Conservation (phyloP, 2,113 vertebrate species). For the Aythya baeri region DNA sequence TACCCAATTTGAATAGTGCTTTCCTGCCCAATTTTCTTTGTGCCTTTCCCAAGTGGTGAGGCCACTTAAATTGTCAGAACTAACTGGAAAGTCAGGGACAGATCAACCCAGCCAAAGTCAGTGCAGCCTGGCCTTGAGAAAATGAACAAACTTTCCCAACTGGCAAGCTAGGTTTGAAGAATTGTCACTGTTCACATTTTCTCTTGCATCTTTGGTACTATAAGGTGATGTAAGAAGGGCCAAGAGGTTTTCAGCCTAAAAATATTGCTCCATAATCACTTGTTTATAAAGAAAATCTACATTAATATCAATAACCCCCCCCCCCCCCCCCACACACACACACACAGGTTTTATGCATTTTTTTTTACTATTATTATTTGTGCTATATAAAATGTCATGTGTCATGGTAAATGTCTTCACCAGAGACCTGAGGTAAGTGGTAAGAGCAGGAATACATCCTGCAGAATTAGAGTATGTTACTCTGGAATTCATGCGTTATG, state of each 20-base stretch:
- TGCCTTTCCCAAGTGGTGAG: background rate
- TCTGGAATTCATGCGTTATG: background rate
- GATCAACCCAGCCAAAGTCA: background rate
- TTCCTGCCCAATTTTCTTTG: background rate
- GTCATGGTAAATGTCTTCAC: background rate
- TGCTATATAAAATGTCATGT: background rate
- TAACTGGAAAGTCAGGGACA: background rate
- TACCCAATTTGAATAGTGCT: background rate
- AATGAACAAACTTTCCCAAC: background rate
- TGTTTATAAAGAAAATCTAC: background rate
- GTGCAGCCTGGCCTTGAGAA: background rate
- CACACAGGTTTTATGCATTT: background rate
- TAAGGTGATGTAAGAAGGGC: background rate
- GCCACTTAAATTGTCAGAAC: background rate
- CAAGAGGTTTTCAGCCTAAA: background rate
- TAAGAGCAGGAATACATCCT: background rate
- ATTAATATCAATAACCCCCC: background rate
- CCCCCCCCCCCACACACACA: no score
- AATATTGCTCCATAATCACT: background rate
- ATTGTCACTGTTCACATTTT: background rate
- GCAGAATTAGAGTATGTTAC: background rate
- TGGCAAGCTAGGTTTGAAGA: background rate
- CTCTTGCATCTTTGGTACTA: background rate
- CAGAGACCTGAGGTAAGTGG: background rate
- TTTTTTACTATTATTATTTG: background rate